These are phyloP conservation scores for Sisyra nigra DNA, from an alignment of 2,888 invertebrate species.

Conservation along the genomic window DNA sequence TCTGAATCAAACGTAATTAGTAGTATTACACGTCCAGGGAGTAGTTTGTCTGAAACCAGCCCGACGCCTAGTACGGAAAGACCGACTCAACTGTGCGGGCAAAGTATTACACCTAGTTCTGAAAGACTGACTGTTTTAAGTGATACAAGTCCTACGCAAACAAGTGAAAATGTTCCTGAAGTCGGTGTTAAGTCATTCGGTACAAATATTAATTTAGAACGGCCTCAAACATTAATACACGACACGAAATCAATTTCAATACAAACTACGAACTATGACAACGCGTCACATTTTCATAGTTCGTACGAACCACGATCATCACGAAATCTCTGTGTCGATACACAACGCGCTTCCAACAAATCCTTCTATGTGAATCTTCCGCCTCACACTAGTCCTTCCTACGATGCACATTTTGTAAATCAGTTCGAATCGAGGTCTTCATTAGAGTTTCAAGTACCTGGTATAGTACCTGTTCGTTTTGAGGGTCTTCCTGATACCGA, in stretches of 20 bases:
- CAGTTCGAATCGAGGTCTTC: conserved; percentile 4
- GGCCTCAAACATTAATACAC: neutral
- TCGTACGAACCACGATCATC: no score
- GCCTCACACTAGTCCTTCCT: conserved; percentile 1
- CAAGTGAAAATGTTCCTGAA: conserved; percentile 3
- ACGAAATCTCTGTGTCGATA: neutral
- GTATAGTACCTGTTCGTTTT: conserved; percentile 4
- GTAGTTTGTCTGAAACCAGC: conserved; percentile 3
- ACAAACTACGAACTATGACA: no score
- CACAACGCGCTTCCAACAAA: neutral
- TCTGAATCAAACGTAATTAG: conserved; percentile 2
- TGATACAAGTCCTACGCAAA: conserved; percentile 1
- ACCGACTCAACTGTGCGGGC: conserved; percentile 7
- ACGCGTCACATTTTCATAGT: no score
- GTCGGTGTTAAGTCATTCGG: neutral
- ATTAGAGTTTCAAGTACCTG: conserved; percentile 7
- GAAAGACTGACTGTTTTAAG: conserved; percentile 3
- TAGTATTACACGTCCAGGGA: neutral
- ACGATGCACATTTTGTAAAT: conserved; percentile 2
- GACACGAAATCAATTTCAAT: neutral
- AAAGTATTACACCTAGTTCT: conserved; percentile 7
- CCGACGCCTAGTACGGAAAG: conserved; percentile 5
- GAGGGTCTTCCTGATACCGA: conserved; percentile 6
- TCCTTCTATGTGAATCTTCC: neutral
- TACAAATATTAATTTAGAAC: conserved; percentile 1